Evolutionary conservation across 2,113 vertebrate species (phyloP).

Genomic region (Carlito syrichta): DNA sequence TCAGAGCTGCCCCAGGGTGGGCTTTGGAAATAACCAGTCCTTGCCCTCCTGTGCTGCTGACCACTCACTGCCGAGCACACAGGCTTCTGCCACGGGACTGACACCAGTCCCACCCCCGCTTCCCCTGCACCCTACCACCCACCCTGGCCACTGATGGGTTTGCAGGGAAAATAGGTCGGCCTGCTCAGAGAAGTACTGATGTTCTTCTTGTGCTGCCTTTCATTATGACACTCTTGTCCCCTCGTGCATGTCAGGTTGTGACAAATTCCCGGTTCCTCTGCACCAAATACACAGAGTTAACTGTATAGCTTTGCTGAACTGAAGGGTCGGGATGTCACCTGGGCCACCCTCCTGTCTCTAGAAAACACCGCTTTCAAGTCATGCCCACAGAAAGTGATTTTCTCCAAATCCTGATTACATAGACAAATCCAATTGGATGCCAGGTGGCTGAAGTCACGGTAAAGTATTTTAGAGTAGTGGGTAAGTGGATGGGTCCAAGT

Average conservation of each 20-base stretch:
- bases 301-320: not conserved
- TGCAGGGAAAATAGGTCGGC: not conserved
- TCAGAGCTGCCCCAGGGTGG: not conserved
- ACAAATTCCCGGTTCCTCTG: not conserved
- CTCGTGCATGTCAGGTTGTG: not conserved
- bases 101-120: too few species aligned
- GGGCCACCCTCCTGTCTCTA: not conserved
- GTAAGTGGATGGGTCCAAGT: not conserved
- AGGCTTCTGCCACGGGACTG: not conserved
- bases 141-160: not conserved
- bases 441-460: not conserved
- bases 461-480: not conserved
- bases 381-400: not conserved
- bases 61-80: not conserved
- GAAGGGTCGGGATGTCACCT: not conserved
- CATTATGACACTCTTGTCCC: not conserved
- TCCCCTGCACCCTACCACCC: too few species aligned
- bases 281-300: not conserved
- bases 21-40: not conserved
- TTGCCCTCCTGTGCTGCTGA: not conserved
- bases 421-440: not conserved
- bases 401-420: not conserved
- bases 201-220: not conserved
- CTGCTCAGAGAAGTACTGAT: not conserved
- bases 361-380: not conserved